Conservation (phyloP, 2,113 vertebrate species). For the Rafetus swinhoei region DNA sequence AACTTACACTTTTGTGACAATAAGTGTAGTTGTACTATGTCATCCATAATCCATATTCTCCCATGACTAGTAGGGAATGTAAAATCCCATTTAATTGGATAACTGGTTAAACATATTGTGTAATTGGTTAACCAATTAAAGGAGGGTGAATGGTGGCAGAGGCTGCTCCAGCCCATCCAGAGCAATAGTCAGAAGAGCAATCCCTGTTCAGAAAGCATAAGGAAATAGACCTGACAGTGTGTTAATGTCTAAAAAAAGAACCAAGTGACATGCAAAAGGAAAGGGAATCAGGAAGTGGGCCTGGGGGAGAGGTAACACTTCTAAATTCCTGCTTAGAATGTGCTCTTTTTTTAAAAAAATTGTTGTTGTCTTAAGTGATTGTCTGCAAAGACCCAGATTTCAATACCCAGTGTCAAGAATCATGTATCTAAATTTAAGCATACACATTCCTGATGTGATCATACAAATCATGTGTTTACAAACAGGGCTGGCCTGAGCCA, state of each 20-base stretch:
- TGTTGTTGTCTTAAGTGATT: background rate
- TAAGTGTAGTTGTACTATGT: background rate
- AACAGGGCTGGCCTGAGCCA: background rate
- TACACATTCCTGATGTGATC: background rate
- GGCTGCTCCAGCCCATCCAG: no score
- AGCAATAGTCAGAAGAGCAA: background rate
- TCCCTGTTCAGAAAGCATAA: background rate
- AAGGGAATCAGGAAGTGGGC: background rate
- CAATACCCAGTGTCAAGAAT: background rate
- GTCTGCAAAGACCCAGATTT: background rate
- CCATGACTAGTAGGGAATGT: no score
- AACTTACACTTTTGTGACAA: background rate
- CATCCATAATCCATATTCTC: background rate
- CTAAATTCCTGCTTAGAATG: background rate
- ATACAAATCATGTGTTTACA: background rate
- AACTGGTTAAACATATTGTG: no score
- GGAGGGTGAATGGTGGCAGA: no score
- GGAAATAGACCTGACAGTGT: background rate
- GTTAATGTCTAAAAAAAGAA: background rate
- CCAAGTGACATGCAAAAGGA: background rate
- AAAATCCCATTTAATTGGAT: no score
- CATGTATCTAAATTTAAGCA: background rate
- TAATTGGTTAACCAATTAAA: no score
- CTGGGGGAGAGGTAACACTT: background rate
- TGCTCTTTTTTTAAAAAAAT: background rate